Base-by-base conservation (phyloP, 2,113 vertebrate genomes). In the Hypanus sabinus region DNA sequence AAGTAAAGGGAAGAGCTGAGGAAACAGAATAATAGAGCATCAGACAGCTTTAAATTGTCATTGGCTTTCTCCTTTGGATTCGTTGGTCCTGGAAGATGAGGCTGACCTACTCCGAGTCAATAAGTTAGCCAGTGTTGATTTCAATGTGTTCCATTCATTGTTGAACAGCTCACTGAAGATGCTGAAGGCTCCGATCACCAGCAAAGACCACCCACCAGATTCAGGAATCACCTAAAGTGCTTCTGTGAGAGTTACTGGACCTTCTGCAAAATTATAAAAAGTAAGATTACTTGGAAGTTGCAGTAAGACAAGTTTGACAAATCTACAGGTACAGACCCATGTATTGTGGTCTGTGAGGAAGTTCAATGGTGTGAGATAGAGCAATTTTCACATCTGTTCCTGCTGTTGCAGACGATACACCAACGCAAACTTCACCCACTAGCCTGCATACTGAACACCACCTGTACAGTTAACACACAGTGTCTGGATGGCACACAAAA, bases 211-310 rank as follows among this genome's bases (percentile, higher is more conserved):
- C 24, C 22, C 5, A 14, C 24, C 20, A 8, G 36, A 91, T 36
- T 91, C 87, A 91, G 16, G 33, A 68, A 18, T 91, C 22, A 1
- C 62, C 36, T 70, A 30, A 14, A 36, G 62, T 20, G 87, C n/a
- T 33, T n/a, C 87, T 65, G 62, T 91, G 87, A 70, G 87, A 91
- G 68, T 65, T 68, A 36, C 68, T 91, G 65, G 60, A 91, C 60
- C 60, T 91, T 91, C 68, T 60, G 3, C 16, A 68, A 65, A 30
- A 36, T 30, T 8, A 70, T 60, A 90, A 90, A 62, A 68, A 36
- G 33, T 91, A 30, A 68, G n/a, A 68, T 68, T 68, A 5, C 87
- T 91, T 36, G 65, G 62, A 9, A 14, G 60, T 68, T 68, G 16
- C 5, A 65, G 46, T 20, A 18, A 36, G 16, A 33, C 57, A 36